Base-by-base conservation (phyloP, 2,797 vertebrate species). In the Myotis planiceps region DNA sequence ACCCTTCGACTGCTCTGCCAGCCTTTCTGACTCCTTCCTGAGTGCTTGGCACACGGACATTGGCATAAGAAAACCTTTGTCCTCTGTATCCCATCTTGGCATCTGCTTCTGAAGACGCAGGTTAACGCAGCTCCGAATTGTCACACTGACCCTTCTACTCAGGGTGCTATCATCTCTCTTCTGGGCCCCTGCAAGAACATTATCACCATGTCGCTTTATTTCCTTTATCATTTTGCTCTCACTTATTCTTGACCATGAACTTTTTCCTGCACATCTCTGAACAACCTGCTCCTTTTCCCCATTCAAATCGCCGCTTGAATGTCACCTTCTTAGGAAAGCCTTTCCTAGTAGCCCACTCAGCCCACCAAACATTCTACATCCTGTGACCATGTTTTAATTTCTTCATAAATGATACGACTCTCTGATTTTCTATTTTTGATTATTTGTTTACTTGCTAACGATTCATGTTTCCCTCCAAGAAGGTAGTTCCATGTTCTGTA, bases 171-270 rank as follows among this genome's bases (percentile, higher is more conserved):
- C 10, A 0, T 13, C 49, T 45, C 15, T 53, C 25, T 65, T 39
- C 15, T 2, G 47, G 6, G 25, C 3, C 14, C 9, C 27, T 21
- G 9, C 0, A 14, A 9, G 1, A 39, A 45, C 15, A 5, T 53
- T 34, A 34, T 78, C n/a, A 8, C 21, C 6, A 53, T 15, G 49
- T 14, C 5, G 2, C 15, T 51, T 76, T 78, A 53, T 34, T 78
- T 78, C 12, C 1, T 72, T 29, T 27, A 6, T 27, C 3, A 9
- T 32, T 37, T 1, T 7, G 13, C 39, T 37, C 2, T 45, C 14
- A 5, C 21, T 51, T 84, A 1, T 58, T 60, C n/a, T 65, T 39
- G 19, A 65, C 9, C 32, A 21, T 27, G 49, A 25, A 39, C 19
- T 27, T 51, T 47, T 78, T 72, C 42, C 3, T 9, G 27, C 21